Conservation (phyloP, 2,797 vertebrate genomes). For the Lepilemur septentrionalis region DNA sequence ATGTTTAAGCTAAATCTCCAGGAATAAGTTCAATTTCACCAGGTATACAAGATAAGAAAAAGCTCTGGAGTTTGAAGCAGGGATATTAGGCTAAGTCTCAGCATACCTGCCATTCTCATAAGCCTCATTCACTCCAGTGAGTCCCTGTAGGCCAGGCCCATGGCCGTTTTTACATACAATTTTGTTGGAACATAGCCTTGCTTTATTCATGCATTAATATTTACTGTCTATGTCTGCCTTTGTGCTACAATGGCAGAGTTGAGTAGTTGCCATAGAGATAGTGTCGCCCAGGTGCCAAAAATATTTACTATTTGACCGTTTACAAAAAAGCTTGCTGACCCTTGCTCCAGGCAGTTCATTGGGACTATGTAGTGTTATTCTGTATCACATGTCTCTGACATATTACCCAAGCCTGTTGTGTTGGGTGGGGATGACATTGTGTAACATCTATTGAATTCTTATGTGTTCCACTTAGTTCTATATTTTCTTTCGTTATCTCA, state of each 20-base stretch:
- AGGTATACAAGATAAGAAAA: background rate
- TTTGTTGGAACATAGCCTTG: background rate
- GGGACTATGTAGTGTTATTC: background rate
- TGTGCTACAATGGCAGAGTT: background rate
- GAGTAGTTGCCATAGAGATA: background rate
- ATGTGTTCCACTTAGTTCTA: background rate
- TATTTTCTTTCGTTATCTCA: background rate
- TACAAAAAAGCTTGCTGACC: background rate
- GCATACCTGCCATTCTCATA: background rate
- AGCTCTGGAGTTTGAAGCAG: background rate
- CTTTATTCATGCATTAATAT: background rate
- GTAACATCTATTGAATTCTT: background rate
- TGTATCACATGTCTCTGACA: background rate
- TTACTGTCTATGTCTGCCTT: background rate
- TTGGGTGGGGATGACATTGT: background rate
- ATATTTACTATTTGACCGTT: background rate
- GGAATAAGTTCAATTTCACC: background rate
- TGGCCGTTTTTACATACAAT: background rate
- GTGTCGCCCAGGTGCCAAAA: background rate
- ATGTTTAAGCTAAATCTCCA: background rate
- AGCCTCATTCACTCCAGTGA: background rate
- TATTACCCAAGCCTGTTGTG: background rate
- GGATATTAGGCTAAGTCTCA: too few relatives aligned
- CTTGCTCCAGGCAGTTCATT: background rate
- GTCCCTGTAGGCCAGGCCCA: background rate